A percentile compares a stretch with the other conserved stretches of the same genome.
Conservation (phyloP, 2,797 vertebrate genomes). For the Australoheros facetus region DNA sequence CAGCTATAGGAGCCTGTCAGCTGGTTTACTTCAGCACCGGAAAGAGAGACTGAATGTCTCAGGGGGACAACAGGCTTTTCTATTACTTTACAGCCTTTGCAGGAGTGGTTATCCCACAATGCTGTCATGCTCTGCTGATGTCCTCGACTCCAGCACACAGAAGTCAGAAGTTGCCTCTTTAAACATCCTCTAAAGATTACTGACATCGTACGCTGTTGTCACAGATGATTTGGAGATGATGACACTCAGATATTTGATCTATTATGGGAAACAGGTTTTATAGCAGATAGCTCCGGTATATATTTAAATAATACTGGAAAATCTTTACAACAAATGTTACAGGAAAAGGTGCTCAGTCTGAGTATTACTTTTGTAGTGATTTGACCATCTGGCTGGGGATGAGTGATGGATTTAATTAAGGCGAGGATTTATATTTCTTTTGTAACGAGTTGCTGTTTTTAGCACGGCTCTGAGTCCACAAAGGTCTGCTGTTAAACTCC, state of each 20-base stretch:
- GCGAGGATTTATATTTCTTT: slow-evolving; percentile 51
- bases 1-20: slow-evolving; percentile 57
- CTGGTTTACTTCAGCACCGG: slow-evolving; percentile 39
- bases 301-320: slow-evolving; percentile 27
- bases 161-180: slow-evolving; percentile 32
- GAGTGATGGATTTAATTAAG: slow-evolving; percentile 68
- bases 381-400: slow-evolving; percentile 27
- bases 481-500: slow-evolving; percentile 34
- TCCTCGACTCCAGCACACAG: slow-evolving; percentile 42
- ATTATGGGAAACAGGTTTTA: slow-evolving; percentile 28
- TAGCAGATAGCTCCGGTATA: background rate
- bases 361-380: slow-evolving; percentile 57
- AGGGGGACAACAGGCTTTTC: slow-evolving; percentile 52
- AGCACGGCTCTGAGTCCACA: slow-evolving; percentile 13
- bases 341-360: background rate
- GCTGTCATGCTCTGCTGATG: slow-evolving; percentile 51
- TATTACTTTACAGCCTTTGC: slow-evolving; percentile 48
- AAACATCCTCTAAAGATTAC: slow-evolving; percentile 47
- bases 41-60: slow-evolving; percentile 52
- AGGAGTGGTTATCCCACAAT: slow-evolving; percentile 38
- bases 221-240: slow-evolving; percentile 41
- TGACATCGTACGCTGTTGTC: slow-evolving; percentile 33
- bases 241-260: slow-evolving; percentile 30
- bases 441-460: slow-evolving; percentile 42
- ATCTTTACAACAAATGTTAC: slow-evolving; percentile 14